A percentile compares a stretch with the other conserved stretches of the same genome.
Conservation (phyloP, 92 coral and sea anemone genomes). For the Phymanthus crucifer region DNA sequence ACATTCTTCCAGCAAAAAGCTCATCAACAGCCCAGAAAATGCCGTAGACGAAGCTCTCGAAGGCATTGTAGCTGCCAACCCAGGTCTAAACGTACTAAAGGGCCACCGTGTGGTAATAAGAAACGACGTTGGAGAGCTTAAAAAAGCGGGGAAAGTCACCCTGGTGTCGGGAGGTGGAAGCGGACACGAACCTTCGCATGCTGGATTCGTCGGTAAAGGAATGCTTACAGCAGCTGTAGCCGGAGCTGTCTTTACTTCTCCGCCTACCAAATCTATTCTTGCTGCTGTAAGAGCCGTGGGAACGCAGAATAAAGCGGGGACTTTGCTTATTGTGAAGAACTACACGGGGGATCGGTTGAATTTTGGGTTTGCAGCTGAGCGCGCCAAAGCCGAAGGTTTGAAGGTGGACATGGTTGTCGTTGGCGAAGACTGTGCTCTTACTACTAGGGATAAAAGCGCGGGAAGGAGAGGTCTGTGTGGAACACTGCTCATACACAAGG, state of each 20-base stretch:
- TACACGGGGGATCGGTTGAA: conserved; percentile 95
- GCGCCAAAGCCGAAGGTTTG: conserved; percentile 89
- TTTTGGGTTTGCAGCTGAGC: conserved; percentile 96
- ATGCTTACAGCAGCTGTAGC: conserved; percentile 96
- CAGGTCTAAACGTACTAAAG: conserved; percentile 71
- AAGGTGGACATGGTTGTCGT: conserved; percentile 93
- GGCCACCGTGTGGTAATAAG: conserved; percentile 88
- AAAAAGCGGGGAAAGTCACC: conserved; percentile 75
- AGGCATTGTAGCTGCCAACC: conserved; percentile 84
- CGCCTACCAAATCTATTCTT: conserved; percentile 90
- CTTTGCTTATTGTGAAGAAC: conserved; percentile 91
- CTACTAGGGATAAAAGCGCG: conserved; percentile 92
- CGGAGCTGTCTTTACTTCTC: conserved; percentile 94
- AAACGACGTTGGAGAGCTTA: conserved; percentile 65
- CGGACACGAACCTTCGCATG: conserved; percentile 97
- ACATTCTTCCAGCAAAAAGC: conserved; percentile 56
- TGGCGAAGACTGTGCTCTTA: conserved; percentile 95
- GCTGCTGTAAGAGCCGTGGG: conserved; percentile 95
- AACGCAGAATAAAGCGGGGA: conserved; percentile 72
- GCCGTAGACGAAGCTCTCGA: conserved; percentile 91
- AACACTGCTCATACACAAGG: conserved; percentile 95
- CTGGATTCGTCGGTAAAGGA: conserved; percentile 94
- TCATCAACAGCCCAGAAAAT: conserved; percentile 70
- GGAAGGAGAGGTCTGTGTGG: conserved; percentile 98
- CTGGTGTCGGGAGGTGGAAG: conserved; percentile 97